Evolutionary conservation across 2,113 vertebrate genomes (phyloP).

Genomic region (Xiphias gladius): DNA sequence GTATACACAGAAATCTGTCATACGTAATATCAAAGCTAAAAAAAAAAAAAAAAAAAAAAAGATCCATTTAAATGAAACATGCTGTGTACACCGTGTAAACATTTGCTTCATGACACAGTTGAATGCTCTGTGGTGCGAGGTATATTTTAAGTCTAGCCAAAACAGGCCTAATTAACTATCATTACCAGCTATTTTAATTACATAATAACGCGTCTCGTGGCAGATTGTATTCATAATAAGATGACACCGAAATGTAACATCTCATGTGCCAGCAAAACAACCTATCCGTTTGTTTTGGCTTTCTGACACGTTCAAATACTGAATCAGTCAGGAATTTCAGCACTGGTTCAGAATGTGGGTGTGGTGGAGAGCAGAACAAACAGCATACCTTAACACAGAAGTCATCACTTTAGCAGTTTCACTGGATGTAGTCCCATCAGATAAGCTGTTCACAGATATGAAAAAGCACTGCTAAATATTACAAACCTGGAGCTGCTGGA

Average conservation of each 20-base stretch:
- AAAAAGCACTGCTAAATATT: neutral
- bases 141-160: constrained; percentile 23
- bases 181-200: constrained; percentile 28
- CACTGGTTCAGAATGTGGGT: constrained; percentile 2
- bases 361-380: constrained; percentile 20
- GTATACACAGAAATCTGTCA: constrained; percentile 17
- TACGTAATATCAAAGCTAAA: neutral
- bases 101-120: neutral
- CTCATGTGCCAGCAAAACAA: constrained; percentile 26
- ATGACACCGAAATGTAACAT: constrained; percentile 15
- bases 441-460: neutral
- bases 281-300: neutral
- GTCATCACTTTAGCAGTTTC: neutral
- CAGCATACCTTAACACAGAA: constrained; percentile 16
- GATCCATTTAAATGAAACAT: neutral
- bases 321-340: constrained; percentile 42
- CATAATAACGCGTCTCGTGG: constrained; percentile 2
- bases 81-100: neutral
- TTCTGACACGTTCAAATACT: constrained; percentile 38
- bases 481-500: constrained; percentile 94
- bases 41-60: too few species aligned
- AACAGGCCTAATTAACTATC: constrained; percentile 27
- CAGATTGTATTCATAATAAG: neutral
- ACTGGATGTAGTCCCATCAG: neutral
- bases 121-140: neutral